Evolutionary conservation across 2,888 invertebrate species (phyloP), one percentile per base, ranked within the genome.

Genomic region (Gastrophysa polygoni): DNA sequence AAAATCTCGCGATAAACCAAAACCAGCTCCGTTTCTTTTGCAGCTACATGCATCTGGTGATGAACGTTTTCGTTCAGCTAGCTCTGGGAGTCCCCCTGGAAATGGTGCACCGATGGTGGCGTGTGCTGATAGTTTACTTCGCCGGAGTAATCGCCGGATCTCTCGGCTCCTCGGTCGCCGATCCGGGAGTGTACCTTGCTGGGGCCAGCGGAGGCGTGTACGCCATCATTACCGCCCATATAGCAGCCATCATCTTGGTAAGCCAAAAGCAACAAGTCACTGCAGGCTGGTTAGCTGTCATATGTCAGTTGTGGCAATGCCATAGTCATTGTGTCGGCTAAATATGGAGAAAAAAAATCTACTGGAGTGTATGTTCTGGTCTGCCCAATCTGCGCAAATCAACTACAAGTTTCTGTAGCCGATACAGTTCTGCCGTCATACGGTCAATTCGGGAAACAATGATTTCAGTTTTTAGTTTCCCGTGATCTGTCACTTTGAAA

Each of bases 131-230:
- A 10, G 91, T 96, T 28, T 96, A 96, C 80, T 78, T 92, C 38
- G 89, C 92, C 0, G 95, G 95, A 0, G 95, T 95, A 0, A 80
- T 91, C 0, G 94, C 94, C 1, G 95, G 95, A 2, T 93, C 93
- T 0, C 84, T 94, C 68, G 91, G 90, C 2, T 93, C 93, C 8
- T 92, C 92, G 5, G 85, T 95, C 10, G 88, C 89, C 0, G 92
- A 92, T 80, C 93, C 94, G 0, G 80, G 81, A 38, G 92, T 94
- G 16, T 92, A 87, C 75, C 83, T 98, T 52, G 96, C 95, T 0
- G 98, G 98, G 0, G 97, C 97, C 7, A 95, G 95, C 28, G 97
- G 96, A 0, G 98, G 98, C 0, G 96, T 96, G 5, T 98, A 98
- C 77, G 95, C 97, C 1, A 81, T 98, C 10, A 92, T 98, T 49